Evolutionary conservation across 2,888 invertebrate genomes (phyloP).

Genomic region (Ophonus ardosiacus): DNA sequence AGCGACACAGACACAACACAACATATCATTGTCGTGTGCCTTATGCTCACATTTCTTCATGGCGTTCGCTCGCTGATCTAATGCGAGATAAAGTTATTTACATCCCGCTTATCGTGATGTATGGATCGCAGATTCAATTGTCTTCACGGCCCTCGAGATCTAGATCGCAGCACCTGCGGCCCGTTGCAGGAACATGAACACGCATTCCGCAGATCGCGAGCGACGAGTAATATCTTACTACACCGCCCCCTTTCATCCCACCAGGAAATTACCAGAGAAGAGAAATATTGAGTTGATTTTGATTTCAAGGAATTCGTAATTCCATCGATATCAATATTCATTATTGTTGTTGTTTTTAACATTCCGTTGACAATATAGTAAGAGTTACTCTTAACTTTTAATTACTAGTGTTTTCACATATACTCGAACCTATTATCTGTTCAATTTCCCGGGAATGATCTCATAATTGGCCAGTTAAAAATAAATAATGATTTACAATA

Average conservation of each 20-base stretch:
- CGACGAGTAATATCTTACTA: slow-evolving; percentile 13
- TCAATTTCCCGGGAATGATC: too few relatives aligned
- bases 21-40: slow-evolving; percentile 35
- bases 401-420: not conserved
- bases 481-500: too few relatives aligned
- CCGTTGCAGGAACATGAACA: not conserved
- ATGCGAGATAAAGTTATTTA: slow-evolving; percentile 60
- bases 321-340: not conserved
- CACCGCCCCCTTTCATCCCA: slow-evolving; percentile 5
- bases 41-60: slow-evolving; percentile 18
- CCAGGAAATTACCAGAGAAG: not conserved
- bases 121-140: slow-evolving; percentile 62
- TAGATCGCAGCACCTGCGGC: slow-evolving; percentile 58
- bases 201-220: slow-evolving; percentile 9
- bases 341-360: not conserved
- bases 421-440: not conserved
- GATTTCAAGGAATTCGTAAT: not conserved
- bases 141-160: slow-evolving; percentile 53
- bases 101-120: slow-evolving; percentile 60
- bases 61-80: slow-evolving; percentile 41
- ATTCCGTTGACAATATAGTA: not conserved
- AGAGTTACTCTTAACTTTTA: not conserved
- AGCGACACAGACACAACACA: not conserved
- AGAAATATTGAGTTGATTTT: not conserved
- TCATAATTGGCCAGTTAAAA: too few relatives aligned